phyloP scores from a whole-genome alignment of 2,113 vertebrate genomes.

The Atrichornis clamosus region DNA sequence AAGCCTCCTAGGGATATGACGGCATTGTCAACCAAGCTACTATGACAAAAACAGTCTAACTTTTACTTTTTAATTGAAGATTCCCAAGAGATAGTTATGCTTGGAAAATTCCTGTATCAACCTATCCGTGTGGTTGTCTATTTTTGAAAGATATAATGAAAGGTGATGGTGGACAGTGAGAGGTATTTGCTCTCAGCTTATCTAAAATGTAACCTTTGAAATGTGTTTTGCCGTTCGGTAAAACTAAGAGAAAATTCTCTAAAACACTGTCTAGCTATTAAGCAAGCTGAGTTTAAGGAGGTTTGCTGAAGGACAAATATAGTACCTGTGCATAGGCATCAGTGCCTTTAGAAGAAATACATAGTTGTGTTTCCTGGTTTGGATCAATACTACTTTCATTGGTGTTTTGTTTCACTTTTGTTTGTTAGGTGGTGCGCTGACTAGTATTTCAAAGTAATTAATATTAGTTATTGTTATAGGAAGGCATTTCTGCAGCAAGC shows the following conservation, averaged over 20 bases:
- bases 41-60: not conserved
- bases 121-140: not conserved
- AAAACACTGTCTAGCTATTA: not conserved
- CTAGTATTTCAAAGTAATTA: slow-evolving; percentile 10
- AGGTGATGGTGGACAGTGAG: not conserved
- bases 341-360: not conserved
- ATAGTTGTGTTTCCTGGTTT: not conserved
- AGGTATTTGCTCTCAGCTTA: not conserved
- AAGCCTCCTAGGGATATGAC: not conserved
- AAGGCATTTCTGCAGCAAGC: slow-evolving; percentile 3
- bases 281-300: not conserved
- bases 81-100: not conserved
- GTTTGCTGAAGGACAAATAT: not conserved
- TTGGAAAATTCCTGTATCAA: not conserved
- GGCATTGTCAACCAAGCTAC: not conserved
- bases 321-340: not conserved
- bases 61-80: not conserved
- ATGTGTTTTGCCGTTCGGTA: not conserved
- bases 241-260: not conserved
- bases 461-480: not conserved
- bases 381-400: not conserved
- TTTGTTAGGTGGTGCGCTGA: not conserved
- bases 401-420: not conserved
- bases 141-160: not conserved
- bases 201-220: not conserved